These are phyloP conservation scores for Tetrapedia diversipes DNA, from an alignment of 2,888 invertebrate genomes.

Conservation along the genomic window DNA sequence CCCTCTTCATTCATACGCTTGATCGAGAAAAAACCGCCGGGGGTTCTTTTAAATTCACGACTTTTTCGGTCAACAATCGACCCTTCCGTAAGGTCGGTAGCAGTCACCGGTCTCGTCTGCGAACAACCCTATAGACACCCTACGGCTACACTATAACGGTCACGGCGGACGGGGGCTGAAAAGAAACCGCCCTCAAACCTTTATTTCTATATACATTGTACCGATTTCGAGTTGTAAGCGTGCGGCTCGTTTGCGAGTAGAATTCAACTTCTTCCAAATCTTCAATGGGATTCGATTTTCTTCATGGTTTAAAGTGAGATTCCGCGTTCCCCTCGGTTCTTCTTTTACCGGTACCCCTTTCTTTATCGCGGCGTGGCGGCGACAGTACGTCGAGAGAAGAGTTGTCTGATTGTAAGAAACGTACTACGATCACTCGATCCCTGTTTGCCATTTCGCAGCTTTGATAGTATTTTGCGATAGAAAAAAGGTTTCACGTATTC, in stretches of 20 bases:
- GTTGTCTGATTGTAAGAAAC: slow-evolving; percentile 61
- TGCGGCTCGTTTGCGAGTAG: slow-evolving; percentile 58
- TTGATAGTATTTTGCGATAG: slow-evolving; percentile 40
- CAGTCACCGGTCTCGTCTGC: slow-evolving; percentile 67
- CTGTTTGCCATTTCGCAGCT: slow-evolving; percentile 23
- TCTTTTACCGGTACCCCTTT: slow-evolving; percentile 26
- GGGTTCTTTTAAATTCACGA: slow-evolving; percentile 83
- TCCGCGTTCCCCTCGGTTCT: slow-evolving; percentile 56
- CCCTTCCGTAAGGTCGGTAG: slow-evolving; percentile 80
- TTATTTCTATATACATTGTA: slow-evolving; percentile 33
- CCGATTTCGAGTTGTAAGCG: slow-evolving; percentile 36
- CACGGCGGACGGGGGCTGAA: slow-evolving; percentile 71
- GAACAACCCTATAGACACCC: slow-evolving; percentile 78
- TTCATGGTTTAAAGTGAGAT: slow-evolving; percentile 69
- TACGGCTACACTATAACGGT: slow-evolving; percentile 79
- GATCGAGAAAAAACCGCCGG: slow-evolving; percentile 74
- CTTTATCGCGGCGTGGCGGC: slow-evolving; percentile 27
- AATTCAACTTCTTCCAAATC: slow-evolving; percentile 67
- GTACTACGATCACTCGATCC: slow-evolving; percentile 43
- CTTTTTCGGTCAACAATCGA: slow-evolving; percentile 83
- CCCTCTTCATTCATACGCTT: slow-evolving; percentile 36
- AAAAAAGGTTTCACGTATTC: slow-evolving; percentile 24
- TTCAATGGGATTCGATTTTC: slow-evolving; percentile 67
- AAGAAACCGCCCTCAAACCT: slow-evolving; percentile 69
- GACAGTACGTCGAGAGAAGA: slow-evolving; percentile 37